phyloP scores from a whole-genome alignment of 2,797 vertebrate species.

The Choloepus didactylus region DNA sequence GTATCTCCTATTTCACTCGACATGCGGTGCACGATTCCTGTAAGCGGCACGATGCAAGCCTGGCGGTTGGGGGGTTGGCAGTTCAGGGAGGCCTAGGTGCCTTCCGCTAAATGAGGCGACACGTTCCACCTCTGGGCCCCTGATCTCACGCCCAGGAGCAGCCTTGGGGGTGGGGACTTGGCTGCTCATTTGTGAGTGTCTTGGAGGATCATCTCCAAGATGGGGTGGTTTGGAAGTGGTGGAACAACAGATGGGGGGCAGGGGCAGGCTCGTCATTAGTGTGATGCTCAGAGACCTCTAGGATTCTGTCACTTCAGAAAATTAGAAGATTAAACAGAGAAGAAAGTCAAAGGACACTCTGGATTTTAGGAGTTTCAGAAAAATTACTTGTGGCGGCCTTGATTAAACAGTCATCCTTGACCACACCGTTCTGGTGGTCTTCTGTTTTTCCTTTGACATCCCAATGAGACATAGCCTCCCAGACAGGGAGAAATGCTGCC shows the following conservation, averaged over 20 bases:
- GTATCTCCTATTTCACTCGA: conserved; percentile 72
- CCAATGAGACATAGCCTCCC: neutral
- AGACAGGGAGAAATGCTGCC: neutral
- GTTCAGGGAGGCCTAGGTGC: neutral
- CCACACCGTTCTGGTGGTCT: neutral
- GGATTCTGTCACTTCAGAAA: neutral
- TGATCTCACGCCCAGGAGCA: neutral
- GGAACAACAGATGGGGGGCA: neutral
- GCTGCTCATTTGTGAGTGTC: neutral
- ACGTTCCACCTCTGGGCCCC: neutral
- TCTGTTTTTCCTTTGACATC: conserved; percentile 22
- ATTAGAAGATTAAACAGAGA: conserved; percentile 26
- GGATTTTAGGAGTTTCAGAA: conserved; percentile 15
- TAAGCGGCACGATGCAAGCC: conserved; percentile 55
- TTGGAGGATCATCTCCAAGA: neutral
- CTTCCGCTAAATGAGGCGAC: conserved; percentile 14
- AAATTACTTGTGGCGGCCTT: neutral
- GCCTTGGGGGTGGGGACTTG: neutral
- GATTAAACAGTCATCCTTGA: neutral
- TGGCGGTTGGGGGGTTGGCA: conserved; percentile 10
- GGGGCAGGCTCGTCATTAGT: neutral
- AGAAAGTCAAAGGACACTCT: neutral
- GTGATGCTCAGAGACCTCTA: neutral
- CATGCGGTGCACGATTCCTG: conserved; percentile 75
- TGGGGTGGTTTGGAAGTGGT: no score